Conservation (phyloP, 2,113 vertebrate genomes). For the Thryonomys swinderianus region DNA sequence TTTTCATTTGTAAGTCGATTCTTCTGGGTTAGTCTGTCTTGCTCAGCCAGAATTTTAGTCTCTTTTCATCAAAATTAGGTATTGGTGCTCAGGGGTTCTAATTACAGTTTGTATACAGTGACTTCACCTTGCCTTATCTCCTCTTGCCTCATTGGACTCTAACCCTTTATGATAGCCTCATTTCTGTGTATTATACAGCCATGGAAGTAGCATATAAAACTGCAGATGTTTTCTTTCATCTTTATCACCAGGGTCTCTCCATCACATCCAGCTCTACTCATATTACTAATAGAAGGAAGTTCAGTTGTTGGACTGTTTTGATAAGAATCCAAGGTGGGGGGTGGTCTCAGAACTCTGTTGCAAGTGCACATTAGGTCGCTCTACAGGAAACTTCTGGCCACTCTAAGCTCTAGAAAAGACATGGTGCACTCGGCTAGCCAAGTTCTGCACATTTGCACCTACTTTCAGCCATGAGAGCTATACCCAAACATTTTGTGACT, state of each 20-base stretch:
- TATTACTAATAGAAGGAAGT: not conserved
- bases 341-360: not conserved
- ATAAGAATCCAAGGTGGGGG: not conserved
- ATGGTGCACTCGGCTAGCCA: not conserved
- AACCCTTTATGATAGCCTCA: conserved; percentile 5
- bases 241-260: not conserved
- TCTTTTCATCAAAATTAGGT: conserved; percentile 57
- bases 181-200: not conserved
- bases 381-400: not conserved
- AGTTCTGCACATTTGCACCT: not conserved
- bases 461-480: not conserved
- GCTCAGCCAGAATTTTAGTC: conserved; percentile 6
- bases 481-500: not conserved
- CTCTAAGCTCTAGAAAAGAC: not conserved
- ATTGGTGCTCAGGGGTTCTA: conserved; percentile 23
- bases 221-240: not conserved
- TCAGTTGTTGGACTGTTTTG: not conserved
- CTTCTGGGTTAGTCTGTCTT: not conserved
- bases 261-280: not conserved
- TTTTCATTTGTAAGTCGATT: not conserved
- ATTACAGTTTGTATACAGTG: conserved; percentile 22
- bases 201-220: not conserved
- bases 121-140: conserved; percentile 44
- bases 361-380: not conserved
- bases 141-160: conserved; percentile 42